Percentiles rank a stretch among this genome's conserved stretches.
phyloP scores from a whole-genome alignment of 2,888 invertebrate genomes.

The Trachelus tabidus region DNA sequence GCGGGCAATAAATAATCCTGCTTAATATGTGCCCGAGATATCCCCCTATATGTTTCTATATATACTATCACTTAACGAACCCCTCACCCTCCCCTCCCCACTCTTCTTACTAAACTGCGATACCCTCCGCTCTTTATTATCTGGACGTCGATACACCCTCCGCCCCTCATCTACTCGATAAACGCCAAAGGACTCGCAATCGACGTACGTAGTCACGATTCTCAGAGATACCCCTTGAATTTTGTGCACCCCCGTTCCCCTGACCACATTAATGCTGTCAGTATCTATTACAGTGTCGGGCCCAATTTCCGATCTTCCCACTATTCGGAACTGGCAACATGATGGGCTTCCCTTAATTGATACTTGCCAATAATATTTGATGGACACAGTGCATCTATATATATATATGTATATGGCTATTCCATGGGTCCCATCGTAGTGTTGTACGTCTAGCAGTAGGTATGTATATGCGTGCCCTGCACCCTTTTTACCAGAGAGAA shows the following conservation, averaged over 20 bases:
- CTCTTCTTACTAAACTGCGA: conserved; percentile 37
- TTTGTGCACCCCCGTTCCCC: no score
- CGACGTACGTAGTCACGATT: no score
- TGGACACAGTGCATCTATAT: background rate
- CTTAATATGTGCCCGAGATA: conserved; percentile 56
- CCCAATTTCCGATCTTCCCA: background rate
- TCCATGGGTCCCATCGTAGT: background rate
- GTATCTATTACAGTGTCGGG: background rate
- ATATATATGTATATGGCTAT: background rate
- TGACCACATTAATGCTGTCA: background rate
- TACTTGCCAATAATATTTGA: background rate
- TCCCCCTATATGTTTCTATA: conserved; percentile 3
- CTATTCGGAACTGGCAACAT: background rate
- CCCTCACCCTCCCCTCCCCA: background rate
- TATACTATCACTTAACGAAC: background rate
- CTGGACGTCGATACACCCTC: conserved; percentile 2
- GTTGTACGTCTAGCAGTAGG: background rate
- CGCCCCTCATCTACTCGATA: no score
- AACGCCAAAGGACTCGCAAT: no score
- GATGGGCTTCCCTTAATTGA: background rate
- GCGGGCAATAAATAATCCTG: conserved; percentile 59
- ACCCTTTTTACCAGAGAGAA: background rate
- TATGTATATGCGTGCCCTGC: background rate
- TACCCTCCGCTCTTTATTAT: conserved; percentile 48
- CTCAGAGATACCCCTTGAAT: no score